Conservation (phyloP, 2,113 vertebrate species). For the Dipodomys ordii region DNA sequence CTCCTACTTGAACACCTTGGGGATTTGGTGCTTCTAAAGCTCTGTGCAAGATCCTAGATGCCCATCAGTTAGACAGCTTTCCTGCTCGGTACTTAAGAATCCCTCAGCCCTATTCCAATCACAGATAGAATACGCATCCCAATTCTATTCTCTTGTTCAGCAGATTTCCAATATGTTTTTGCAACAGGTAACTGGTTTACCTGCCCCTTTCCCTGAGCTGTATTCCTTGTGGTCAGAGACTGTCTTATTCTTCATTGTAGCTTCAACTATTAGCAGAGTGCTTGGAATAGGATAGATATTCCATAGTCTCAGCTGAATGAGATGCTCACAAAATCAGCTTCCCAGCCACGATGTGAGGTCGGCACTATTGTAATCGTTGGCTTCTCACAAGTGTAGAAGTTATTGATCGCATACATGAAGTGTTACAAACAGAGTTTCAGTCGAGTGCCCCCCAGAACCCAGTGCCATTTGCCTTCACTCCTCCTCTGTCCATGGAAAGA, state of each 20-base stretch:
- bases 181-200: neutral
- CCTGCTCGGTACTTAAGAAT: neutral
- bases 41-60: neutral
- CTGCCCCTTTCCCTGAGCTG: neutral
- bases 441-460: neutral
- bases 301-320: neutral
- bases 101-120: neutral
- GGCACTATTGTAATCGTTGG: neutral
- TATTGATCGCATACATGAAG: neutral
- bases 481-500: neutral
- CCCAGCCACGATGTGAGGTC: neutral
- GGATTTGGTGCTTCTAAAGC: neutral
- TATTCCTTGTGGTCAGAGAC: neutral
- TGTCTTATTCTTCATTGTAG: neutral
- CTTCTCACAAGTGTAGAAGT: neutral
- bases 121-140: neutral
- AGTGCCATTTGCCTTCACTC: neutral
- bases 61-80: neutral
- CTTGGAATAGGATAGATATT: neutral
- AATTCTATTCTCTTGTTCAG: neutral
- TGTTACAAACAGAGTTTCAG: neutral
- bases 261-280: neutral
- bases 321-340: neutral
- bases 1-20: neutral
- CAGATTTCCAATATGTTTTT: neutral